Evolutionary conservation across 1,140 invertebrate species (phyloP), one percentile per base, ranked within the genome.

Genomic region (Penaeus chinensis): DNA sequence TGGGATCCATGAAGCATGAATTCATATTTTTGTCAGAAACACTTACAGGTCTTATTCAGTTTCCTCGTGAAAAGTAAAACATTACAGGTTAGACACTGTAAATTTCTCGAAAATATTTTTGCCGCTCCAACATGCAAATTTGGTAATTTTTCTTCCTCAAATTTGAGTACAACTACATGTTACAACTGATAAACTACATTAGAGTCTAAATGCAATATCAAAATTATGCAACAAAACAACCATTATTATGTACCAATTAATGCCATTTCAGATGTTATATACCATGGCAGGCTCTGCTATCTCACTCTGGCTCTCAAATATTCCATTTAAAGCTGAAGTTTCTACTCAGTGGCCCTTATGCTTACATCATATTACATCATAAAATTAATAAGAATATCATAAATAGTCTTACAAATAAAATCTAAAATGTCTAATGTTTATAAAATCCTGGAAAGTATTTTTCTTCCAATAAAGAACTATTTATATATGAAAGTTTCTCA

Each of bases 1-100:
- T 69, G 79, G 71, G 47, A 32, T 85, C 42, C 76, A 71, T 81
- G 78, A 81, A 80, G 85, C 77, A 81, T 47, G 77, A 74, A 27
- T 62, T 37, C 60, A 74, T 66, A 27, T 27, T 61, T 86, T 66
- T 71, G 77, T 69, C 63, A 69, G 42, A 82, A 82, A 82, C 62
- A 87, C 85, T 87, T 87, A 87, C 85, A 87, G 85, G 79, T 87
- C 85, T 87, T 87, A 62, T 82, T 82, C 80, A 82, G 85, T 87
- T 87, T 87, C 85, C 85, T 87, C 85, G 79, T 87, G 85, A 87
- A 82, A 87, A 74, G 71, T 74, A 74, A 74, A 74, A 74, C 42
- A 74, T 32, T 19, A 32, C 71, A 74, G 71, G 71, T 74, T 74
- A 74, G 71, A 74, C 19, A 74, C 42, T 32, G 13, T 74, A 37